A percentile compares a stretch with the other conserved stretches of the same genome.
These are phyloP conservation scores for Drosophila picticornis DNA, from an alignment of 2,888 invertebrate genomes.

Conservation along the genomic window DNA sequence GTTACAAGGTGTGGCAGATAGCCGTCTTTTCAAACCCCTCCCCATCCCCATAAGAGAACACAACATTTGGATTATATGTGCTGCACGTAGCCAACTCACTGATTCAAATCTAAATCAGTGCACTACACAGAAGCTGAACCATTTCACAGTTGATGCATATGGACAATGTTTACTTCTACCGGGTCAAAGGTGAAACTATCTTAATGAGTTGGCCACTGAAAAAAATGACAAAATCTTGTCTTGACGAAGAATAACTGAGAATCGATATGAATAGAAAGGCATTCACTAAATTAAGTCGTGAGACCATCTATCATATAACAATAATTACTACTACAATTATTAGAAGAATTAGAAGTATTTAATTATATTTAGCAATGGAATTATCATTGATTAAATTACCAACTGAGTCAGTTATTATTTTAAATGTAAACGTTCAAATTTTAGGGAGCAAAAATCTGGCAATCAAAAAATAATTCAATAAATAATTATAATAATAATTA, in stretches of 20 bases:
- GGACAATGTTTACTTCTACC: not conserved
- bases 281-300: not conserved
- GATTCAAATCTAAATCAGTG: slow-evolving; percentile 10
- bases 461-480: not conserved
- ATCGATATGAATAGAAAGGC: not conserved
- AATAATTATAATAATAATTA: too few relatives aligned
- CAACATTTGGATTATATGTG: not conserved
- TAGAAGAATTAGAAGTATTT: not conserved
- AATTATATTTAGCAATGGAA: not conserved
- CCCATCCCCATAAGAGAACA: not conserved
- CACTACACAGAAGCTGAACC: not conserved
- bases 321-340: not conserved
- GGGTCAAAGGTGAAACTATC: not conserved
- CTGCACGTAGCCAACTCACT: not conserved
- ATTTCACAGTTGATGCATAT: not conserved
- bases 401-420: not conserved
- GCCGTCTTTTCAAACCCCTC: not conserved
- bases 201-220: not conserved
- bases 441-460: too few relatives aligned
- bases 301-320: too few relatives aligned
- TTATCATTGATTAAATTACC: not conserved
- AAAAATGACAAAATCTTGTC: too few relatives aligned
- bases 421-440: not conserved
- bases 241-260: not conserved
- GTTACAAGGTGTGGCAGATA: slow-evolving; percentile 1